A percentile compares a stretch with the other conserved stretches of the same genome.
phyloP scores from a whole-genome alignment of 2,113 vertebrate genomes.

The Guaruba guarouba region DNA sequence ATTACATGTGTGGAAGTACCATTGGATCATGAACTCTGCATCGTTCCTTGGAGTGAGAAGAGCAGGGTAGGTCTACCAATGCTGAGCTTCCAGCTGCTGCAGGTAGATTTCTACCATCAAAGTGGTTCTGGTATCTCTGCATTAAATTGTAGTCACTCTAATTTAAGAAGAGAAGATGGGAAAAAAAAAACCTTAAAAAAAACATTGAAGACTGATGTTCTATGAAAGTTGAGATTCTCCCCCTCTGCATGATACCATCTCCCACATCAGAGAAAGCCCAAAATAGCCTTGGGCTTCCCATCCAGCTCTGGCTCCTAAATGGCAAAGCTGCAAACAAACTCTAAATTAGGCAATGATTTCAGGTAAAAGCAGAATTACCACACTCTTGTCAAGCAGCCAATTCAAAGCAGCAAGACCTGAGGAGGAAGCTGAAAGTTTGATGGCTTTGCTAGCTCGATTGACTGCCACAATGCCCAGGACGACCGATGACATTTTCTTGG shows the following conservation, averaged over 20 bases:
- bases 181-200: background rate
- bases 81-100: background rate
- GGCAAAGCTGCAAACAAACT: constrained; percentile 50
- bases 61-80: background rate
- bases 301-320: constrained; percentile 23
- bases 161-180: background rate
- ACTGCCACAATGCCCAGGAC: constrained; percentile 32
- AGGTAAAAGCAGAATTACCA: constrained; percentile 62
- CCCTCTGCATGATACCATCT: constrained; percentile 37
- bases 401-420: constrained; percentile 55
- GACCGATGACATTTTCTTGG: constrained; percentile 51
- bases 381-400: constrained; percentile 46
- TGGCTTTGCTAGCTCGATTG: constrained; percentile 16
- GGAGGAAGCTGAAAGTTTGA: constrained; percentile 35
- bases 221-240: constrained; percentile 26
- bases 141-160: background rate
- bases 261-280: constrained; percentile 54
- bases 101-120: constrained; percentile 5
- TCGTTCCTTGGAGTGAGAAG: background rate
- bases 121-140: background rate
- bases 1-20: background rate
- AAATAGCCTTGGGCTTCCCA: constrained; percentile 28
- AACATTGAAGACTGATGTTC: background rate
- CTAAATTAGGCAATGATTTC: constrained; percentile 49
- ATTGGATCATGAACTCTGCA: background rate